Conservation (phyloP, 2,888 invertebrate species). For the Orthosia cruda region DNA sequence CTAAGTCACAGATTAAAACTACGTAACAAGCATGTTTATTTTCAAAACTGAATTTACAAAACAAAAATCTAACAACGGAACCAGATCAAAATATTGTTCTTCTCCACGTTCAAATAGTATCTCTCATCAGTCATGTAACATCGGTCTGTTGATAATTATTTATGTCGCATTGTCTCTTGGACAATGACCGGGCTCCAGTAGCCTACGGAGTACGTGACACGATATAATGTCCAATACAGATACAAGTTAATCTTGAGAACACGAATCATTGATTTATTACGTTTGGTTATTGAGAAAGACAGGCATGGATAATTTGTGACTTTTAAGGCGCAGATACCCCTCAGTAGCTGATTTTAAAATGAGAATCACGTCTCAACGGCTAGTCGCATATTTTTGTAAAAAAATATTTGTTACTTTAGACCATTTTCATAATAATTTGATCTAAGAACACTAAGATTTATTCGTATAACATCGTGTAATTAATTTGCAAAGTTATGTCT, state of each 20-base stretch:
- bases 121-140: constrained; percentile 59
- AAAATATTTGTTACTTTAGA: too few species aligned
- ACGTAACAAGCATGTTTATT: background rate
- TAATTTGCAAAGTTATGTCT: too few species aligned
- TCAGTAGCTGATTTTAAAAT: too few species aligned
- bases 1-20: background rate
- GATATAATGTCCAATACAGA: constrained; percentile 55
- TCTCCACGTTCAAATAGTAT: constrained; percentile 38
- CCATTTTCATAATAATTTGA: too few species aligned
- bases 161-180: constrained; percentile 82
- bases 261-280: constrained; percentile 55
- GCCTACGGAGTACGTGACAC: constrained; percentile 74
- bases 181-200: constrained; percentile 76
- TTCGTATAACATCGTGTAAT: too few species aligned
- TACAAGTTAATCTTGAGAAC: constrained; percentile 52
- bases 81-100: constrained; percentile 61
- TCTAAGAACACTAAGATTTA: too few species aligned
- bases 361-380: too few species aligned
- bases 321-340: background rate
- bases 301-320: constrained; percentile 21
- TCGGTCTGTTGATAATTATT: constrained; percentile 76
- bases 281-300: constrained; percentile 22
- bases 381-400: too few species aligned
- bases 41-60: background rate
- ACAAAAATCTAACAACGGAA: constrained; percentile 11